Base-by-base conservation (phyloP, 2,113 vertebrate genomes). In the Halcyon senegalensis region DNA sequence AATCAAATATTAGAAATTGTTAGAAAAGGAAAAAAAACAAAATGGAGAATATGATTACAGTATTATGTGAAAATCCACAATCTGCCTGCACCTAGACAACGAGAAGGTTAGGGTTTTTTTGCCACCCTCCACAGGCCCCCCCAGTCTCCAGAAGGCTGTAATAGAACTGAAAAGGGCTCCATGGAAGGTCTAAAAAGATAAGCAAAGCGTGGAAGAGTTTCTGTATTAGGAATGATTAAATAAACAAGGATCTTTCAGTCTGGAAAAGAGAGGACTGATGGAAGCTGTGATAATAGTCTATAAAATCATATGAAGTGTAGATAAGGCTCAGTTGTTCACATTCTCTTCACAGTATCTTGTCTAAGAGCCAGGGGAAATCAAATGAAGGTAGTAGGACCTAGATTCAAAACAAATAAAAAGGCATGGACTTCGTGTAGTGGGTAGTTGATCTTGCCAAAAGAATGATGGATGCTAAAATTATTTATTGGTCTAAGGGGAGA, bases 331-430 rank as follows among this genome's bases (percentile, higher is more conserved):
- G 25, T 92, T 84, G 72, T 86, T 96, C 80, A 35, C 60, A 10
- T 86, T 91, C 53, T 63, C 27, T 31, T 68, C 69, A 31, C 69
- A 53, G 18, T 53, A 58, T 56, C 84, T 93, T 91, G 62, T 84
- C 66, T 33, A 28, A 84, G 64, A 91, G 89, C 73, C 76, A 64
- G 73, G 48, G 81, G 84, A 97, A 96, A 97, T 93, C 73, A 93
- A 89, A 82, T 73, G 62, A 76, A 96, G 39, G 35, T 60, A 73
- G 77, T 35, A 82, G 62, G 27, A 94, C 18, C 56, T 56, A 87
- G 80, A 87, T 76, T 81, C 56, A 68, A 87, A 94, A 64, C 77
- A 95, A 94, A 92, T 84, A 84, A 89, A 74, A 84, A 39, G 53
- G 50, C 0, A 1, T 59, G 60, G 55, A 10, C 88, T 89, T 93